Conservation (phyloP, 1,140 invertebrate species). For the Pentalonia nigronervosa region DNA sequence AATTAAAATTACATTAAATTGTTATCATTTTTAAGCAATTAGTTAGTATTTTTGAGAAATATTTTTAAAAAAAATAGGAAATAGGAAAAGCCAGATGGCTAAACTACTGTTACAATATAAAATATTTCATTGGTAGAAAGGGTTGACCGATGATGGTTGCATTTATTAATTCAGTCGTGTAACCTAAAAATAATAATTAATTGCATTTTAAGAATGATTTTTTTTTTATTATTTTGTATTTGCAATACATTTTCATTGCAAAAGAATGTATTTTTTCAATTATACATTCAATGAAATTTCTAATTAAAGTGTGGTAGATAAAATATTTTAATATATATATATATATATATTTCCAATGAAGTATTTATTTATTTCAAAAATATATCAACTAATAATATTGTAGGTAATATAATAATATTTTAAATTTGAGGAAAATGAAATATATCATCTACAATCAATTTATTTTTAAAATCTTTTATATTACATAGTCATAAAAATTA, state of each 20-base stretch:
- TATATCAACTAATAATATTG: no score
- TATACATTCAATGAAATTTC: no score
- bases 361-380: no score
- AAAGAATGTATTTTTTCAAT: neutral
- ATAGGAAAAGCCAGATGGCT: neutral
- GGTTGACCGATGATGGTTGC: neutral
- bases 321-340: no score
- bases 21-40: neutral
- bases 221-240: neutral
- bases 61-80: neutral
- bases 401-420: no score
- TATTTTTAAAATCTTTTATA: no score
- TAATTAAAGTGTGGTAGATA: no score
- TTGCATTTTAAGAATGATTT: slow-evolving; percentile 1
- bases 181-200: slow-evolving; percentile 15
- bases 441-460: no score
- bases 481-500: no score
- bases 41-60: neutral
- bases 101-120: neutral
- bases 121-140: slow-evolving; percentile 17
- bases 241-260: neutral
- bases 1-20: slow-evolving; percentile 26
- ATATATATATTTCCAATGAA: no score
- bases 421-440: no score
- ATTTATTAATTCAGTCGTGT: neutral